phyloP scores from a whole-genome alignment of 2,888 invertebrate genomes.

The Morinoia aosen region DNA sequence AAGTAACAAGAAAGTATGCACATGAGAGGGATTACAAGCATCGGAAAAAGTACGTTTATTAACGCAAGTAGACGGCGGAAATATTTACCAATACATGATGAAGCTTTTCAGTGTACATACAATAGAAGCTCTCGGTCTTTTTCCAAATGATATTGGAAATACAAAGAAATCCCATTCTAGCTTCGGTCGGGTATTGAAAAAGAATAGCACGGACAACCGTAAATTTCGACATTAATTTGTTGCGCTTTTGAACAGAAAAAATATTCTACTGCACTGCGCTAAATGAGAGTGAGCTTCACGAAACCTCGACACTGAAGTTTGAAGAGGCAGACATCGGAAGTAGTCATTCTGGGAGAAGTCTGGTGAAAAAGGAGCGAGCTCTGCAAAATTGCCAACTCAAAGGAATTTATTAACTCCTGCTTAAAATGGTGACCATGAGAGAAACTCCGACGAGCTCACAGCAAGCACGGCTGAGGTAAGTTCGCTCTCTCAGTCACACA shows the following conservation, averaged over 20 bases:
- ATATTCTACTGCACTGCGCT: neutral
- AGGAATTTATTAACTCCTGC: neutral
- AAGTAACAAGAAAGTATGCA: neutral
- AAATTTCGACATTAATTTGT: neutral
- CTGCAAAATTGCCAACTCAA: neutral
- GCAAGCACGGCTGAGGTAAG: neutral
- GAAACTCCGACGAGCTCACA: neutral
- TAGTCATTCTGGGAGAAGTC: neutral
- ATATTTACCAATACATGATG: neutral
- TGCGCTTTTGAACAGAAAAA: neutral
- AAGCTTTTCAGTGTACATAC: neutral
- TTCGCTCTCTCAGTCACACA: neutral
- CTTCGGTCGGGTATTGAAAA: neutral
- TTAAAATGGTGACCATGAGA: neutral
- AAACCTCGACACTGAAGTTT: neutral
- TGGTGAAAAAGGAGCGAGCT: neutral
- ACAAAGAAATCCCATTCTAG: neutral
- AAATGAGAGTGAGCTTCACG: neutral
- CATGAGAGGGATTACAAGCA: neutral
- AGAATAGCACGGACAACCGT: neutral
- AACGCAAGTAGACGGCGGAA: neutral
- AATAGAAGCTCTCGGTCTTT: neutral
- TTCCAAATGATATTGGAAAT: neutral
- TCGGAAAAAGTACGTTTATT: neutral
- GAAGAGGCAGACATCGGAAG: neutral